These are phyloP conservation scores for Lasiurus cinereus DNA, from an alignment of 2,113 vertebrate genomes.

Conservation along the genomic window DNA sequence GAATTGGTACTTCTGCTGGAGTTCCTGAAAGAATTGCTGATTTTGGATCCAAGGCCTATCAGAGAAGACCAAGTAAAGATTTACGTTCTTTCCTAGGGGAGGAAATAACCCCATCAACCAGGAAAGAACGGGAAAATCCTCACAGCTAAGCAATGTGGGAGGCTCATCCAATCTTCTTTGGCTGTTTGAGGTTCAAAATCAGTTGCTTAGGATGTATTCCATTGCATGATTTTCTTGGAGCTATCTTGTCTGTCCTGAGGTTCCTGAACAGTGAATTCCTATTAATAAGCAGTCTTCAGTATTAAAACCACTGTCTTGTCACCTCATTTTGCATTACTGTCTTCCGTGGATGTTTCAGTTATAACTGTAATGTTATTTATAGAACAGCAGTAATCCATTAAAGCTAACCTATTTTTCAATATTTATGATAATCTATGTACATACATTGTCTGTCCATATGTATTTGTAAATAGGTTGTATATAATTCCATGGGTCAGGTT, in stretches of 20 bases:
- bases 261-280: conserved; percentile 80
- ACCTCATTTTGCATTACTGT: conserved; percentile 89
- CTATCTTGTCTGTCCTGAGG: conserved; percentile 77
- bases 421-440: conserved; percentile 95
- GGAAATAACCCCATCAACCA: background rate
- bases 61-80: conserved; percentile 19
- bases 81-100: background rate
- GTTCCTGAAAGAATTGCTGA: conserved; percentile 48
- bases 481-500: conserved; percentile 87
- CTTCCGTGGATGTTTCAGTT: conserved; percentile 94
- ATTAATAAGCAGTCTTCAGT: conserved; percentile 88
- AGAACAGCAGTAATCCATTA: conserved; percentile 94
- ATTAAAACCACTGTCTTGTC: conserved; percentile 90
- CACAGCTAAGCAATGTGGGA: background rate
- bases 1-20: conserved; percentile 35
- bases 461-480: conserved; percentile 91
- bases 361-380: conserved; percentile 97
- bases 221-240: conserved; percentile 62
- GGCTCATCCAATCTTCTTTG: conserved; percentile 44
- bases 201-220: conserved; percentile 76
- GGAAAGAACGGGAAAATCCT: background rate
- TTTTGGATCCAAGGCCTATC: background rate
- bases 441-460: conserved; percentile 90
- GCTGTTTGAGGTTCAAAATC: conserved; percentile 81
- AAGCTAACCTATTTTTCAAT: conserved; percentile 99